A percentile compares a stretch with the other conserved stretches of the same genome.
Conservation (phyloP, 2,113 vertebrate species). For the Cervus canadensis region DNA sequence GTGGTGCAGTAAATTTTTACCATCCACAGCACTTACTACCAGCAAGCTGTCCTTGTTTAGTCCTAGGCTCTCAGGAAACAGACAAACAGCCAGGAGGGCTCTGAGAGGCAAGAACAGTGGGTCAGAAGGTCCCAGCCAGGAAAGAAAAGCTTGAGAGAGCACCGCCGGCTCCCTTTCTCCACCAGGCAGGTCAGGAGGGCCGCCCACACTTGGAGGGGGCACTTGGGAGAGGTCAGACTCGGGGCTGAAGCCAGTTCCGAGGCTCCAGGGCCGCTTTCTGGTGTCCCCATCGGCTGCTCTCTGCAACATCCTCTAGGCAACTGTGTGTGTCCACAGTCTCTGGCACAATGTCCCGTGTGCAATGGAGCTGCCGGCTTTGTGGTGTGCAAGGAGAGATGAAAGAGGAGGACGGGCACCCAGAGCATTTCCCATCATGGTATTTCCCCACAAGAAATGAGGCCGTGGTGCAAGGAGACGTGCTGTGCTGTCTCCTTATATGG, state of each 20-base stretch:
- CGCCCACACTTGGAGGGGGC: neutral
- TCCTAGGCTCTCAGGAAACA: neutral
- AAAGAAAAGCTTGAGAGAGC: neutral
- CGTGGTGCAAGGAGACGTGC: neutral
- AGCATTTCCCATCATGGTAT: neutral
- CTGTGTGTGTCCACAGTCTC: neutral
- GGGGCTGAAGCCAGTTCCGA: neutral
- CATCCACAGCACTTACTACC: neutral
- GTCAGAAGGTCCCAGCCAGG: neutral
- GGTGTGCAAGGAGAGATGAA: neutral
- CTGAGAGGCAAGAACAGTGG: neutral
- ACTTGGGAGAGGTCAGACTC: neutral
- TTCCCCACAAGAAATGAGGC: neutral
- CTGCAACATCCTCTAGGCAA: slow-evolving; percentile 34
- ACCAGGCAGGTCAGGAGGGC: rapidly evolving
- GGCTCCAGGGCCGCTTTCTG: neutral
- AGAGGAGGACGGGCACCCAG: neutral
- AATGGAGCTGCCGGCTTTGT: neutral
- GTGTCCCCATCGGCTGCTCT: neutral
- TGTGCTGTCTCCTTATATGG: neutral
- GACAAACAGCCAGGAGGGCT: neutral
- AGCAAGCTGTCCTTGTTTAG: neutral
- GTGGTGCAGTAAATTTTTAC: neutral
- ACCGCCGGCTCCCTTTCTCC: neutral
- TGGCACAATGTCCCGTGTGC: neutral